These are phyloP conservation scores for Dusona sp. DNA, from an alignment of 2,888 invertebrate genomes.

Conservation along the genomic window DNA sequence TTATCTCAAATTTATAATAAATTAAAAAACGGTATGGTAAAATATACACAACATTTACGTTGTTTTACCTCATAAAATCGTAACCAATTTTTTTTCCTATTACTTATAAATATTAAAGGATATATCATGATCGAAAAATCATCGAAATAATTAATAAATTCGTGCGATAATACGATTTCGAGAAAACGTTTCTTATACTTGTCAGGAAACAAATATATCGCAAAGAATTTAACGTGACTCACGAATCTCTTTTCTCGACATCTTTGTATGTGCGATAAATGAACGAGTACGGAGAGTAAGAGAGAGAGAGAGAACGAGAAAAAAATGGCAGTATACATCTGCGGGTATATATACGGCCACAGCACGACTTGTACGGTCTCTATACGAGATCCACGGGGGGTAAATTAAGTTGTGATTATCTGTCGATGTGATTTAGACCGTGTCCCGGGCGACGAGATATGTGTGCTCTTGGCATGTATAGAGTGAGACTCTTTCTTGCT, in stretches of 20 bases:
- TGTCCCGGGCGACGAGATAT: conserved; percentile 66
- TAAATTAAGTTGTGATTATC: conserved; percentile 85
- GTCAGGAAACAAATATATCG: not conserved
- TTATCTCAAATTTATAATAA: no score
- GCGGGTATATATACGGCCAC: conserved; percentile 22
- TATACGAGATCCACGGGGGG: conserved; percentile 79
- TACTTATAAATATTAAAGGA: not conserved
- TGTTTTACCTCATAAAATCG: no score
- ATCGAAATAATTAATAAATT: not conserved
- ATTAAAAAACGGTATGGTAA: no score
- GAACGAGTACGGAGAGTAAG: not conserved
- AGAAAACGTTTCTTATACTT: not conserved
- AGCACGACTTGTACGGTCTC: conserved; percentile 45
- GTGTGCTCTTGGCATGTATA: conserved; percentile 39
- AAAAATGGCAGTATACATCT: conserved; percentile 23
- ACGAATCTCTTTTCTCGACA: not conserved
- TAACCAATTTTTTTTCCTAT: not conserved
- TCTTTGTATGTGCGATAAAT: not conserved
- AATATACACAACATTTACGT: no score
- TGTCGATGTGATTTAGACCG: conserved; percentile 84
- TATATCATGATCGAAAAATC: not conserved
- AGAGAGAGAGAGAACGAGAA: not conserved
- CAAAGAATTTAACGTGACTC: conserved; percentile 4
- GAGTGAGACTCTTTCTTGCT: conserved; percentile 34
- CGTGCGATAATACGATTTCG: not conserved